Evolutionary conservation across 2,797 vertebrate species (phyloP).

Genomic region (Danio jaintianensis): DNA sequence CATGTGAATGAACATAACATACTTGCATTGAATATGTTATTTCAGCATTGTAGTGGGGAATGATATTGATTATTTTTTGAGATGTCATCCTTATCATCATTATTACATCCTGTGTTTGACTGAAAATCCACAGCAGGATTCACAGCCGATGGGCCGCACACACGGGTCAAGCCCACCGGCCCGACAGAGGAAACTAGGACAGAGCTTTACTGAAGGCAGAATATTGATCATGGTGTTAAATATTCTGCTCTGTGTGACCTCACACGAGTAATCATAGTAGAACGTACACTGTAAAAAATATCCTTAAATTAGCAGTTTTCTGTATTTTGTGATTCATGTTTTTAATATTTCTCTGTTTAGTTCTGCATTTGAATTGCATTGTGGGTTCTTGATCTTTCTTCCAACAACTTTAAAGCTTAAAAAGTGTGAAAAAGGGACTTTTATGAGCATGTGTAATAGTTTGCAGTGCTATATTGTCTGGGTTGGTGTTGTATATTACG

Average conservation of each 20-base stretch:
- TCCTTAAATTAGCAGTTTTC: too few species aligned
- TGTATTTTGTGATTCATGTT: too few species aligned
- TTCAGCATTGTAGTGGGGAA: background rate
- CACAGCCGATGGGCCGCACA: background rate
- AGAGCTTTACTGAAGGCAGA: background rate
- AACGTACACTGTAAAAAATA: background rate
- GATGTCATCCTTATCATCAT: background rate
- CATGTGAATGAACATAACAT: background rate
- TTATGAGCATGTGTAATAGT: too few species aligned
- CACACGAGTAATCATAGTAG: too few species aligned
- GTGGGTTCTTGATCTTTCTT: too few species aligned
- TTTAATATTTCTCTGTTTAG: too few species aligned
- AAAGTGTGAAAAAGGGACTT: too few species aligned
- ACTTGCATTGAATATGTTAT: background rate
- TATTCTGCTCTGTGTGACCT: background rate
- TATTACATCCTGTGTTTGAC: slow-evolving; percentile 1
- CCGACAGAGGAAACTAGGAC: background rate
- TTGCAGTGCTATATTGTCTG: too few species aligned
- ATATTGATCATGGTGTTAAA: background rate
- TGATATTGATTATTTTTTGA: slow-evolving; percentile 1
- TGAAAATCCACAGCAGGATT: background rate
- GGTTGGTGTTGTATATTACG: too few species aligned
- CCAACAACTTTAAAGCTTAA: too few species aligned
- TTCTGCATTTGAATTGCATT: too few species aligned
- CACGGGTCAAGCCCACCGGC: background rate